These are phyloP conservation scores for Leptinotarsa lineolata DNA, from an alignment of 1,140 invertebrate species.

Conservation along the genomic window DNA sequence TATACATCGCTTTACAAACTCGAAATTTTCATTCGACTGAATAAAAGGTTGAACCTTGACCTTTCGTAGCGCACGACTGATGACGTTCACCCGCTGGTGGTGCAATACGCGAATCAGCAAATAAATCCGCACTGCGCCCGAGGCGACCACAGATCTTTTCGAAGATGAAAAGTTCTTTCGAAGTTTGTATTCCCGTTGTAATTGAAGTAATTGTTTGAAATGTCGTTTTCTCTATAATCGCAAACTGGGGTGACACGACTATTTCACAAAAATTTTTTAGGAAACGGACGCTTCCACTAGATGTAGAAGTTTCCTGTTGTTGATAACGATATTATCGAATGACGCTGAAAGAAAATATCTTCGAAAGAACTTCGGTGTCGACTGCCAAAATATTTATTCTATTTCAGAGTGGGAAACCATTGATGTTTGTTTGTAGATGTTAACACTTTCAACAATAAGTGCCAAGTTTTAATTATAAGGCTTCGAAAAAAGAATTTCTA, in stretches of 20 bases:
- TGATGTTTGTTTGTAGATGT: background rate
- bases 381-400: conserved; percentile 20
- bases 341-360: background rate
- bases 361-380: background rate
- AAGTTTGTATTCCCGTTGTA: too few species aligned
- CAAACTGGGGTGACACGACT: too few species aligned
- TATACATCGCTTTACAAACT: background rate
- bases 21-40: background rate
- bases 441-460: conserved; percentile 17
- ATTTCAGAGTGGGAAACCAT: background rate
- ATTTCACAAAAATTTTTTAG: too few species aligned
- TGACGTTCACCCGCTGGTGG: background rate
- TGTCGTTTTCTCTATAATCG: too few species aligned
- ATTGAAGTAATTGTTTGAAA: too few species aligned
- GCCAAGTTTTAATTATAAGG: conserved; percentile 21
- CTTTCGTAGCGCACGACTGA: background rate
- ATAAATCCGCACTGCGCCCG: conserved; percentile 10
- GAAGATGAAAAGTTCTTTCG: background rate
- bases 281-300: background rate
- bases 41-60: conserved; percentile 5
- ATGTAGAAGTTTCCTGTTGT: background rate
- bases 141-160: background rate
- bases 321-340: background rate
- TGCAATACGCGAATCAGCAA: conserved; percentile 14
- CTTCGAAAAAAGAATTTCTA: conserved; percentile 8